These are phyloP conservation scores for Athalia cordata DNA, from an alignment of 2,888 invertebrate species.

Conservation along the genomic window DNA sequence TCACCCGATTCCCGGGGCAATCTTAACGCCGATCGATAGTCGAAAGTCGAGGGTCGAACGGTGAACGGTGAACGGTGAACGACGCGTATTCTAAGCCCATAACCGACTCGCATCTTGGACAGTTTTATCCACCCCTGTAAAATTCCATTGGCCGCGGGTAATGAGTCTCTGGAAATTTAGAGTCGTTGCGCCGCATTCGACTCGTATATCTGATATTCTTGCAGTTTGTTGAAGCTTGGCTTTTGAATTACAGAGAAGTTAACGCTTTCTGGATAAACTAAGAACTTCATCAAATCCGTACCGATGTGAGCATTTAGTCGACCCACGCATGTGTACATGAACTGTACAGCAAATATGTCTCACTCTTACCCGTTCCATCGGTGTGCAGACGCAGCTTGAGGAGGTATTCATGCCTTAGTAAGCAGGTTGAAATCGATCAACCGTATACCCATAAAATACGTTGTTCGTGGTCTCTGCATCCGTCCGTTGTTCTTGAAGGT, in stretches of 20 bases:
- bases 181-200: no score
- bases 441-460: constrained; percentile 8
- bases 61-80: constrained; percentile 16
- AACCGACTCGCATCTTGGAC: constrained; percentile 21
- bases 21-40: constrained; percentile 36
- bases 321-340: no score
- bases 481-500: constrained; percentile 22
- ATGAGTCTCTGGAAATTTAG: no score
- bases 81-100: constrained; percentile 27
- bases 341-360: no score
- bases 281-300: no score
- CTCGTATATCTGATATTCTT: no score
- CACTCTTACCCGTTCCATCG: no score
- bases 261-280: no score
- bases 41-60: constrained; percentile 35
- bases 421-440: constrained; percentile 16
- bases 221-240: no score
- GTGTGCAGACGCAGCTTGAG: not conserved
- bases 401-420: not conserved
- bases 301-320: no score
- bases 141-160: not conserved
- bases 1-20: constrained; percentile 29
- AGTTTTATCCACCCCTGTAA: constrained; percentile 10
- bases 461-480: not conserved
- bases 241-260: no score